These are phyloP conservation scores for Semotilus atromaculatus DNA, from an alignment of 2,797 vertebrate species.

Conservation along the genomic window DNA sequence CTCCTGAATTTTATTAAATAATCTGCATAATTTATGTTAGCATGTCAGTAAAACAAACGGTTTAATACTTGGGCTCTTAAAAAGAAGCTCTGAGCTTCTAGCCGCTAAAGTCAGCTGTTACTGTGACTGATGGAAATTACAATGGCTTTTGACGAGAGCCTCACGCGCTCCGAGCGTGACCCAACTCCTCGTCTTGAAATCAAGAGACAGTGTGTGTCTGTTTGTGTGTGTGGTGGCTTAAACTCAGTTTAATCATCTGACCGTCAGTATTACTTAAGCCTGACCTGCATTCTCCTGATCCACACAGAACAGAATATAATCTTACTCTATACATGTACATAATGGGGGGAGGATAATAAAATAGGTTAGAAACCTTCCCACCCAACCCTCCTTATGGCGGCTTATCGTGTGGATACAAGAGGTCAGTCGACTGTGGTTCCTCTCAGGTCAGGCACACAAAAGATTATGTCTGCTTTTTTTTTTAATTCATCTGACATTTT, in stretches of 20 bases:
- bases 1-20: too few species aligned
- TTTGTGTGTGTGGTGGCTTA: conserved; percentile 17
- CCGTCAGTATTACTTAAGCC: conserved; percentile 57
- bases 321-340: neutral
- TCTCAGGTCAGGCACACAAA: conserved; percentile 11
- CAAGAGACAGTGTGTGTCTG: neutral
- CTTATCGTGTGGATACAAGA: conserved; percentile 3
- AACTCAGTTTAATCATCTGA: conserved; percentile 41
- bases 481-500: neutral
- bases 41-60: neutral
- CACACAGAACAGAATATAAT: conserved; percentile 32
- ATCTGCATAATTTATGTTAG: neutral
- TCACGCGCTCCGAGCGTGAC: neutral
- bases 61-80: neutral
- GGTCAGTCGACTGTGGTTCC: neutral
- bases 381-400: neutral
- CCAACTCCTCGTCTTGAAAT: neutral
- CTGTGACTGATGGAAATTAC: conserved; percentile 18
- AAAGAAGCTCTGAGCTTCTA: neutral
- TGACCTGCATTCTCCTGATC: conserved; percentile 63
- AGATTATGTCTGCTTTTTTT: neutral
- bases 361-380: neutral
- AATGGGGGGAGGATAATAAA: neutral
- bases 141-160: conserved; percentile 10
- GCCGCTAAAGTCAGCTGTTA: neutral